These are phyloP conservation scores for Caranx ignobilis DNA, from an alignment of 2,113 vertebrate species.

Conservation along the genomic window DNA sequence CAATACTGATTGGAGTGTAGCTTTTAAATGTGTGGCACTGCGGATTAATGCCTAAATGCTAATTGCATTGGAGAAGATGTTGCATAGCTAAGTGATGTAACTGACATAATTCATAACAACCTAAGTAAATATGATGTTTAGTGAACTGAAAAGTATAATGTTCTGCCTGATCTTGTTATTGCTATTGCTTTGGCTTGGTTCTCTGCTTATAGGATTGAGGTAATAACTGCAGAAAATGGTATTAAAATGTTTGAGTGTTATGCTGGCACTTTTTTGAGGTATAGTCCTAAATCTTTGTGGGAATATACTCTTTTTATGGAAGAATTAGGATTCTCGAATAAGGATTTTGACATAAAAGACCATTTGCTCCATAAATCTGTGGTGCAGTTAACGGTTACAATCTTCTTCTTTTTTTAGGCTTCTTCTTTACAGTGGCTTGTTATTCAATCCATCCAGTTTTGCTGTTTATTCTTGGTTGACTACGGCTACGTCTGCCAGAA, in stretches of 20 bases:
- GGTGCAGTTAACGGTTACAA: no score
- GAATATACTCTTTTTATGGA: not conserved
- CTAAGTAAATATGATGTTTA: not conserved
- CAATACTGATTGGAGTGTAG: not conserved
- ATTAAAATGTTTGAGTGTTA: not conserved
- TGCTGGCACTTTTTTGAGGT: not conserved
- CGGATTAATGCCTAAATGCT: conserved; percentile 4
- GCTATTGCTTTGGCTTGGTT: not conserved
- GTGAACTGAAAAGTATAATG: not conserved
- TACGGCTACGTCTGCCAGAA: not conserved
- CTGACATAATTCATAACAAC: conserved; percentile 8
- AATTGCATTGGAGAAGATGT: conserved; percentile 30
- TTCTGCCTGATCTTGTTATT: not conserved
- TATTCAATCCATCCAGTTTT: conserved; percentile 10
- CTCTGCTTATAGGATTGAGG: not conserved
- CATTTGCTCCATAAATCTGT: not conserved
- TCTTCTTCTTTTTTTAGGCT: not conserved
- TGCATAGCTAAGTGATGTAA: not conserved
- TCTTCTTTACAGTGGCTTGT: not conserved
- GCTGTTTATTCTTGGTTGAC: not conserved
- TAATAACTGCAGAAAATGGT: not conserved
- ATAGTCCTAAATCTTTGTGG: not conserved
- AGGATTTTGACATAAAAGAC: not conserved
- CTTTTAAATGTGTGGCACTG: conserved; percentile 27
- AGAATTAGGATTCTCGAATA: not conserved